These are phyloP conservation scores for Salpingus planirostris DNA, from an alignment of 2,888 invertebrate species.

Conservation along the genomic window DNA sequence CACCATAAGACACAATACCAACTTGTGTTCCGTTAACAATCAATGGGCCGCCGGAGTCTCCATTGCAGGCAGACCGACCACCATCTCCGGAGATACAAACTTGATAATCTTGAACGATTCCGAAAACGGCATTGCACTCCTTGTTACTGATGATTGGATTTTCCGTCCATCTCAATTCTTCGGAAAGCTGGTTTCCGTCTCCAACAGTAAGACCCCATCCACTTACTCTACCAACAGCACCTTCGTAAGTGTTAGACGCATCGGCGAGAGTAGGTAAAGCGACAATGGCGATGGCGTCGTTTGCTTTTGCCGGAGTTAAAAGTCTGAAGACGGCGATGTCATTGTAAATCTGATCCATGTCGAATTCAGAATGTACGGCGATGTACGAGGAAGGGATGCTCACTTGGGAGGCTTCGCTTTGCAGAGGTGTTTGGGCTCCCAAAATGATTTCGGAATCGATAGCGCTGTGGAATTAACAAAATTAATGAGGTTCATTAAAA, in stretches of 20 bases:
- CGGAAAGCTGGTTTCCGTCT: slow-evolving; percentile 5
- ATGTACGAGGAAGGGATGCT: slow-evolving; percentile 12
- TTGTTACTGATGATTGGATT: slow-evolving; percentile 12
- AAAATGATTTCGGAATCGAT: slow-evolving; percentile 8
- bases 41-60: slow-evolving; percentile 19
- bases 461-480: slow-evolving; percentile 3
- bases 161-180: slow-evolving; percentile 12
- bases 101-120: slow-evolving; percentile 3
- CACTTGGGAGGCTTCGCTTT: slow-evolving; percentile 8
- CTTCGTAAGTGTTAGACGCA: slow-evolving; percentile 5
- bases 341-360: slow-evolving; percentile 13
- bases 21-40: slow-evolving; percentile 10
- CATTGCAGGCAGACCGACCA: slow-evolving; percentile 13
- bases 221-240: slow-evolving; percentile 13
- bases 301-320: slow-evolving; percentile 17
- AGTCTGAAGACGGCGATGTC: slow-evolving; percentile 30
- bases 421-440: slow-evolving; percentile 24
- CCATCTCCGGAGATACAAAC: slow-evolving; percentile 13
- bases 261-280: slow-evolving; percentile 25
- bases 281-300: slow-evolving; percentile 26
- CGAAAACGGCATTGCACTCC: slow-evolving; percentile 8
- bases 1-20: slow-evolving; percentile 16
- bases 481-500: background rate
- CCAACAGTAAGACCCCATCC: slow-evolving; percentile 18
- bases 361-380: slow-evolving; percentile 18